Evolutionary conservation across 2,113 vertebrate species (phyloP).

Genomic region (Pavo muticus): DNA sequence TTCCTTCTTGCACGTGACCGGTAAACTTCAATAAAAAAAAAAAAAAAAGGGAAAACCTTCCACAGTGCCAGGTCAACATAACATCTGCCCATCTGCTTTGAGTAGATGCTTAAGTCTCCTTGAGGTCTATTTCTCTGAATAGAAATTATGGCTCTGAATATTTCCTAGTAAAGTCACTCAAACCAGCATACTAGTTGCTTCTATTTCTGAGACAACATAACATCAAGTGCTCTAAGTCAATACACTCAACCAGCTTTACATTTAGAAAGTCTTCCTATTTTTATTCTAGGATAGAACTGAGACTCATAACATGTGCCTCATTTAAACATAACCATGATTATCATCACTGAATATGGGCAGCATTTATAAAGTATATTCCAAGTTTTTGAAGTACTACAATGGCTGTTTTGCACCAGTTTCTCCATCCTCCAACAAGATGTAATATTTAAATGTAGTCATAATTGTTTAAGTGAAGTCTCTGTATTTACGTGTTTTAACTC

Average conservation of each 20-base stretch:
- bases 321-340: neutral
- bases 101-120: neutral
- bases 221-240: neutral
- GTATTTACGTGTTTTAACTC: too few relatives aligned
- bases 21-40: neutral
- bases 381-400: neutral
- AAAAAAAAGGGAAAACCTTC: neutral
- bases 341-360: neutral
- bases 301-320: neutral
- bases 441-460: neutral
- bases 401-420: neutral
- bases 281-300: neutral
- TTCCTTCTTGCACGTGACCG: neutral
- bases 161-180: neutral
- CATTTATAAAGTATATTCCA: neutral
- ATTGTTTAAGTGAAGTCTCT: neutral
- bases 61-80: neutral
- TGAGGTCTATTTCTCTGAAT: neutral
- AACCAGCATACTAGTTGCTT: neutral
- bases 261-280: neutral
- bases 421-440: neutral
- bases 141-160: neutral
- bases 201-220: neutral
- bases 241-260: neutral
- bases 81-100: neutral